These are phyloP conservation scores for Drosophila barbarae DNA, from an alignment of 2,888 invertebrate species.

Conservation along the genomic window DNA sequence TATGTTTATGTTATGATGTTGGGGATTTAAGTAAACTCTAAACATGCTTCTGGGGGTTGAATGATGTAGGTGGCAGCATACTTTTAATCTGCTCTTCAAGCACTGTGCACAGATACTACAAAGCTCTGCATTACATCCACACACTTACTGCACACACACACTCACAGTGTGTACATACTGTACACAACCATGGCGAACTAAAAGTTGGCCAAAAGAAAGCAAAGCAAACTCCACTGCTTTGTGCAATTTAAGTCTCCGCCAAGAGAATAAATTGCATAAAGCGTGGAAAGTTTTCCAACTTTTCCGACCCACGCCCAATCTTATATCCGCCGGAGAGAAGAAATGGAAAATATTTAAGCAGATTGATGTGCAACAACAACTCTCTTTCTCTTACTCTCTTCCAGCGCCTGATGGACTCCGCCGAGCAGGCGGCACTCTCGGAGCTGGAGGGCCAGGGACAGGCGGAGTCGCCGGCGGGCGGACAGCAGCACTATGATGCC, in stretches of 20 bases:
- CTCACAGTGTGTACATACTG: not conserved
- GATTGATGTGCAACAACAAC: conserved; percentile 48
- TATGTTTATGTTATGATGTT: too few relatives aligned
- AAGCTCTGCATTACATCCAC: conserved; percentile 43
- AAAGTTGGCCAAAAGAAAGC: conserved; percentile 40
- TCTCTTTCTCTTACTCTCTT: conserved; percentile 39
- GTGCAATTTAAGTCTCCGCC: conserved; percentile 63
- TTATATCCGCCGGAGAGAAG: conserved; percentile 5
- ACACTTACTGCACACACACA: conserved; percentile 8
- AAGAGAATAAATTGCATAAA: conserved; percentile 70
- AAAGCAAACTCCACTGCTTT: conserved; percentile 59
- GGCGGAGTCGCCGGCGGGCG: conserved; percentile 47
- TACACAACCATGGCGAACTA: conserved; percentile 14
- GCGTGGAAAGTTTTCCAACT: conserved; percentile 46
- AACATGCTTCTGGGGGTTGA: conserved; percentile 6
- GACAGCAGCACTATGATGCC: conserved; percentile 85
- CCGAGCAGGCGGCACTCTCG: conserved; percentile 91
- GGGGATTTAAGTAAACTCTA: not conserved
- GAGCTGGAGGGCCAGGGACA: conserved; percentile 81
- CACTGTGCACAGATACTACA: conserved; percentile 52
- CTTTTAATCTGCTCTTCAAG: conserved; percentile 9
- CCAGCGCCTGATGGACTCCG: conserved; percentile 94
- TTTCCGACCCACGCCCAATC: conserved; percentile 17
- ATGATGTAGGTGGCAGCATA: conserved; percentile 12
- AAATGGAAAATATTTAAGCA: conserved; percentile 51